These are phyloP conservation scores for Tragelaphus imberbis DNA, from an alignment of 2,113 vertebrate genomes.

Conservation along the genomic window DNA sequence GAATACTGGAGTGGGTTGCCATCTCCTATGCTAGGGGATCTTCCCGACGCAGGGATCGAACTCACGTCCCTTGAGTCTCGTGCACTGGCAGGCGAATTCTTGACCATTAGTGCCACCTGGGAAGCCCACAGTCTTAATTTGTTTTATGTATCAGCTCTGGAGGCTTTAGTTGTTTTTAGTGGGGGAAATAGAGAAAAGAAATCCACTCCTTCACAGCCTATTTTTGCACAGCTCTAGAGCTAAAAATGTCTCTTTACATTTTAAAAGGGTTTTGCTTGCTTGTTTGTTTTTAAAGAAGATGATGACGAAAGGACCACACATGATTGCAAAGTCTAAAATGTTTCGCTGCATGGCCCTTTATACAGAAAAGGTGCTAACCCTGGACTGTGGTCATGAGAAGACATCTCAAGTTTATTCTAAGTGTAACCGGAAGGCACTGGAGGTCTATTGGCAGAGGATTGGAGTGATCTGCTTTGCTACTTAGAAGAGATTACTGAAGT, in stretches of 20 bases:
- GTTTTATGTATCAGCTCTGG: not conserved
- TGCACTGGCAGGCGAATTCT: not conserved
- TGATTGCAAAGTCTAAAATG: slow-evolving; percentile 21
- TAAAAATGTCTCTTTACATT: slow-evolving; percentile 39
- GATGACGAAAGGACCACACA: not conserved
- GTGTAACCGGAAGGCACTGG: not conserved
- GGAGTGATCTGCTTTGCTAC: slow-evolving; percentile 19
- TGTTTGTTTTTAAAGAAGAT: not conserved
- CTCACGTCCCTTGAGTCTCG: not conserved
- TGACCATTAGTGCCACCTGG: not conserved
- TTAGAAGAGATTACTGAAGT: not conserved
- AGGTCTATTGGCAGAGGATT: not conserved
- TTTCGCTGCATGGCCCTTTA: slow-evolving; percentile 1
- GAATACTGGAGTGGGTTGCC: not conserved
- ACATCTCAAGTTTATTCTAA: not conserved
- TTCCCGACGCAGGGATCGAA: not conserved
- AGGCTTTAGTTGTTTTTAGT: not conserved
- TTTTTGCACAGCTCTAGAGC: slow-evolving; percentile 34
- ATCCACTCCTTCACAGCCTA: not conserved
- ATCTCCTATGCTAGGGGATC: not conserved
- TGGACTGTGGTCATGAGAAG: not conserved
- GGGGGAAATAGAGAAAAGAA: not conserved
- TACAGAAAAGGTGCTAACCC: not conserved
- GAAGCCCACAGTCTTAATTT: not conserved
- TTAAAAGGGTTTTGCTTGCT: not conserved